These are phyloP conservation scores for Lepidotrigona ventralis DNA, from an alignment of 1,140 invertebrate species.

Conservation along the genomic window DNA sequence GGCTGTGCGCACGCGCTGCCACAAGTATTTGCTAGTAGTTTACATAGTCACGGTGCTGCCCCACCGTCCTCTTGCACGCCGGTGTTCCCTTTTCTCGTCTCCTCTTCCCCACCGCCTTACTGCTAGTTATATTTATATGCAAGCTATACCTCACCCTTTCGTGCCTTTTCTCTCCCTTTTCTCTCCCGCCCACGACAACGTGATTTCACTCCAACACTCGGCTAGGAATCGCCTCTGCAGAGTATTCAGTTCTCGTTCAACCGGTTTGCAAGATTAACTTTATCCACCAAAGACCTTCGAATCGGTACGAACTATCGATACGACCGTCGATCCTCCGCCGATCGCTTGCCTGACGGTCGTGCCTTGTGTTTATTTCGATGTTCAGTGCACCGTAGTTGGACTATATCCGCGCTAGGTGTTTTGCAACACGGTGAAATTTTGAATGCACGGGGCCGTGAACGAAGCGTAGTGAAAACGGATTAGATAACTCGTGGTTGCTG, in stretches of 20 bases:
- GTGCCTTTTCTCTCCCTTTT: background rate
- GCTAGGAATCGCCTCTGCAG: background rate
- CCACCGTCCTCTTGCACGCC: conserved; percentile 6
- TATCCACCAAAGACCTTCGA: background rate
- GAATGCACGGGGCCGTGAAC: background rate
- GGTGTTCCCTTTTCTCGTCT: conserved; percentile 11
- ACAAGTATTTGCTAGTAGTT: conserved; percentile 49
- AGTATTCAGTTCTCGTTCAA: background rate
- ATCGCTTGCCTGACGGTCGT: no score
- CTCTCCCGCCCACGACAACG: background rate
- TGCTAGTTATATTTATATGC: background rate
- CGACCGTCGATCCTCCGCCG: background rate
- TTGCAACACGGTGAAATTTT: background rate
- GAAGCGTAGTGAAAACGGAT: background rate
- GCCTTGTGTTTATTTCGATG: background rate
- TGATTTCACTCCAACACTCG: background rate
- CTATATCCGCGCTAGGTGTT: background rate
- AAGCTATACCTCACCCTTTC: background rate
- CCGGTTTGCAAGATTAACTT: conserved; percentile 7
- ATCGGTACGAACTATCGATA: background rate
- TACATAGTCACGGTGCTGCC: conserved; percentile 62
- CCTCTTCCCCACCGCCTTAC: background rate
- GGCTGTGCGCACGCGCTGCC: conserved; percentile 54
- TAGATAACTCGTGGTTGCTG: background rate
- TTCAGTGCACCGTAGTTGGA: background rate